Evolutionary conservation across 2,797 vertebrate genomes (phyloP).

Genomic region (Heterohyrax brucei): DNA sequence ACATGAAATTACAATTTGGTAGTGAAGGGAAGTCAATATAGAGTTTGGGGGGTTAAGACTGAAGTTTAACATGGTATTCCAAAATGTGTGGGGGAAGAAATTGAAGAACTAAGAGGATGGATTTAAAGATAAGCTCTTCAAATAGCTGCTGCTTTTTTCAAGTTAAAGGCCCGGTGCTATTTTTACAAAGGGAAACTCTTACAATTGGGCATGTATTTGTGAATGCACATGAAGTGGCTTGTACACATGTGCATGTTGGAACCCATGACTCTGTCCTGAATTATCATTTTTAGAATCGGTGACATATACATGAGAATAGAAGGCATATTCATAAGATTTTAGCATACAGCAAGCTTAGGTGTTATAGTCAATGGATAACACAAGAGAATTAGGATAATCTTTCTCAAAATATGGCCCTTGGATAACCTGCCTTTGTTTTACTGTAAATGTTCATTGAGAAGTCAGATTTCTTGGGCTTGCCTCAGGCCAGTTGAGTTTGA

Average conservation of each 20-base stretch:
- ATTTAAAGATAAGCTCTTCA: background rate
- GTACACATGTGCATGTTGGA: no score
- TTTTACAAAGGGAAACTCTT: background rate
- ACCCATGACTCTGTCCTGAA: background rate
- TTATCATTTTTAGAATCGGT: background rate
- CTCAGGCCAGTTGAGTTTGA: background rate
- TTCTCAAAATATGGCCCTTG: background rate
- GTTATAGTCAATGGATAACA: background rate
- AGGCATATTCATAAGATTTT: no score
- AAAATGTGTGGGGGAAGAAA: background rate
- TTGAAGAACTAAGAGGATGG: background rate
- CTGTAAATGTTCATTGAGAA: background rate
- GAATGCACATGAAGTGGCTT: no score
- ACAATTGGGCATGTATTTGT: no score
- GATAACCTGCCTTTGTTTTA: background rate
- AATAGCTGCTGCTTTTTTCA: background rate
- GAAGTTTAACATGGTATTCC: background rate
- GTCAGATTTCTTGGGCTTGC: background rate
- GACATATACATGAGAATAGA: background rate
- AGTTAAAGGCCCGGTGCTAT: background rate
- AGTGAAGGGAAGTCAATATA: background rate
- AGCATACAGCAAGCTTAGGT: background rate
- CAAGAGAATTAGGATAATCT: background rate
- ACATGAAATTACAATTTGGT: background rate
- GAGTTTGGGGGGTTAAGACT: background rate